Base-by-base conservation (phyloP, 1,140 invertebrate genomes). In the Dufourea novaeangliae region DNA sequence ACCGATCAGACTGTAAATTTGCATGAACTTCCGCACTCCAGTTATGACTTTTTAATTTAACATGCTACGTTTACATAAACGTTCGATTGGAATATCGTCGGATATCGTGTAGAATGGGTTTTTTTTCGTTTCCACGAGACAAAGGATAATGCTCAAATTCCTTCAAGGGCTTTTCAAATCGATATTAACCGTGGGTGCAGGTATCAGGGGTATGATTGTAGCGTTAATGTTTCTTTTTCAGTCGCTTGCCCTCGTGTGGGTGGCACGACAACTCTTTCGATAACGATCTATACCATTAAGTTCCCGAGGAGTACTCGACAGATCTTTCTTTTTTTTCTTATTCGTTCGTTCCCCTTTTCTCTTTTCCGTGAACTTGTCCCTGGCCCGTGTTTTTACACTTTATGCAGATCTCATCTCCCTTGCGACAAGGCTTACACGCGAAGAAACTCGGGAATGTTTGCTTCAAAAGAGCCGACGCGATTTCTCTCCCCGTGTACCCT, bases 231-330 rank as follows among this genome's bases (percentile, higher is more conserved):
- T 81, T 77, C 78, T 78, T 70, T 84, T 84, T 37, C 79, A 34
- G 20, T 27, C 34, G 75, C 57, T 64, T 67, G 44, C 10, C 25
- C 44, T 32, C 22, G 8, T 46, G 32, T 11, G 69, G 27, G 27
- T 52, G 62, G 69, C 56, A 64, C 46, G 61, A 59, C 70, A 82
- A 80, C 62, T 79, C 44, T 72, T 74, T 76, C 68, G 41, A 39
- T 61, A 84, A 84, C 71, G 70, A 85, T 56, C 73, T 70, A 73
- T 81, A 75, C 70, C 78, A 84, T 85, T 85, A 85, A 81, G 76
- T 54, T 59, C 59, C 62, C 54, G 66, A 69, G 32, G 39, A 75
- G 22, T 59, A 22, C 62, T 84, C 52, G 14, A 63, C 1, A 50
- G 50, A 46, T 82, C 52, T 75, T 63, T 29, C 41, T 44, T 44